Conservation (phyloP, 2,888 invertebrate genomes). For the Andricus curvator region DNA sequence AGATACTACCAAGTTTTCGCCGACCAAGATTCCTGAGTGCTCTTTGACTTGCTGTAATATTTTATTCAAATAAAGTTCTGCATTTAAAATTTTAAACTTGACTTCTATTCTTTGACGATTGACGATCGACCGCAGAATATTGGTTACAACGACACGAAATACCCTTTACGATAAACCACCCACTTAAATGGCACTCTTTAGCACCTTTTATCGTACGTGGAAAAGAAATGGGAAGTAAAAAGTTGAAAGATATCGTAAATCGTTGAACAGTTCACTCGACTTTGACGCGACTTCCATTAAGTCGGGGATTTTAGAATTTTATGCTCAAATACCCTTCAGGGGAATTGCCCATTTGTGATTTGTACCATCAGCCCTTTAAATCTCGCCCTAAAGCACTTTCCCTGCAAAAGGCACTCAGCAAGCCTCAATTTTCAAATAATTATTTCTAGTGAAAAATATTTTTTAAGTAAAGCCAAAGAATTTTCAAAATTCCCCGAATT, state of each 20-base stretch:
- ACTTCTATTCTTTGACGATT: slow-evolving; percentile 11
- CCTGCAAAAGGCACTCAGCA: no score
- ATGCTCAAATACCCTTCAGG: slow-evolving; percentile 8
- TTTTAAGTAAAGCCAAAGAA: no score
- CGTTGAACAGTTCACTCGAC: slow-evolving; percentile 46
- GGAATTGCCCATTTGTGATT: neutral
- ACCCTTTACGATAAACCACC: slow-evolving; percentile 46
- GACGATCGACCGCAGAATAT: slow-evolving; percentile 47
- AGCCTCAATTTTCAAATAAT: no score
- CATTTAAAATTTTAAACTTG: neutral
- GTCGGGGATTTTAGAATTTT: slow-evolving; percentile 20
- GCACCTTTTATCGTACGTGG: slow-evolving; percentile 45
- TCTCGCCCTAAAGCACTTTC: neutral
- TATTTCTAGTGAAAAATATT: no score
- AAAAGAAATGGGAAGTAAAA: slow-evolving; percentile 42
- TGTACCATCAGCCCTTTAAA: neutral
- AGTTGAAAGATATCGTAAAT: slow-evolving; percentile 49
- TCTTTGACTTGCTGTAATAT: slow-evolving; percentile 18
- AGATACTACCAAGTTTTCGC: slow-evolving; percentile 5
- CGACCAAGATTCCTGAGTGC: slow-evolving; percentile 41
- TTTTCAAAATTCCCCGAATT: no score
- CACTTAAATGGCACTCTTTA: slow-evolving; percentile 51
- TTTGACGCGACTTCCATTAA: slow-evolving; percentile 47
- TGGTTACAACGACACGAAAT: slow-evolving; percentile 52
- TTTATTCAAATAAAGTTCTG: neutral